These are phyloP conservation scores for Balearica regulorum DNA, from an alignment of 2,797 vertebrate genomes.

Conservation along the genomic window DNA sequence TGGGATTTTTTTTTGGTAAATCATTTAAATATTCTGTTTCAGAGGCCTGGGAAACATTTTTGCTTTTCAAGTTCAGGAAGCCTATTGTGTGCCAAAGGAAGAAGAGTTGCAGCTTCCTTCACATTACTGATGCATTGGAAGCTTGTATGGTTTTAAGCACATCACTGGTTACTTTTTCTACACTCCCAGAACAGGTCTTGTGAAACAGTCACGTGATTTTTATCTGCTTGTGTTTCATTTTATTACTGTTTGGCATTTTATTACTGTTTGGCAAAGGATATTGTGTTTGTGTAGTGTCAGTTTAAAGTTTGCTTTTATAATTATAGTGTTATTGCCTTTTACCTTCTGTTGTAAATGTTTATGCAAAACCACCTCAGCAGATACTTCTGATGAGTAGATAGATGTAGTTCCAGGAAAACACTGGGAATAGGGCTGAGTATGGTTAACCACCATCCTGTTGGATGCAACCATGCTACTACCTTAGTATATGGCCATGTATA, in stretches of 20 bases:
- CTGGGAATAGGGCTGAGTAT: not conserved
- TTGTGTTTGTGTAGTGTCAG: not conserved
- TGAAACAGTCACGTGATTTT: not conserved
- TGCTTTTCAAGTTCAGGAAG: not conserved
- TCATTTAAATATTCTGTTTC: not conserved
- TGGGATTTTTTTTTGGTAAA: not conserved
- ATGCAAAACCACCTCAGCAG: not conserved
- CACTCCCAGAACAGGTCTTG: not conserved
- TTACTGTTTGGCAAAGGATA: not conserved
- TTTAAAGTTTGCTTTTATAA: not conserved
- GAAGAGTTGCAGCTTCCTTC: not conserved
- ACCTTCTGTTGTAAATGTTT: not conserved
- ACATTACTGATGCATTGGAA: not conserved
- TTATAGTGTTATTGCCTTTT: not conserved
- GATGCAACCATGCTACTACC: not conserved
- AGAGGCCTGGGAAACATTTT: not conserved
- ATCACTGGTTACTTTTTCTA: not conserved
- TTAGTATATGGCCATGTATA: not conserved
- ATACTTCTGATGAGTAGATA: not conserved
- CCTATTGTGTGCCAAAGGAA: not conserved
- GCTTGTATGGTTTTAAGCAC: not conserved
- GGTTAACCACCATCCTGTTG: not conserved
- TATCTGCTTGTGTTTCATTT: not conserved
- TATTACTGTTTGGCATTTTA: not conserved
- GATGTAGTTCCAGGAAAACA: not conserved